Percentiles rank a stretch among this genome's conserved stretches.
phyloP scores from a whole-genome alignment of 92 coral and sea anemone species.

The Phymanthus crucifer region DNA sequence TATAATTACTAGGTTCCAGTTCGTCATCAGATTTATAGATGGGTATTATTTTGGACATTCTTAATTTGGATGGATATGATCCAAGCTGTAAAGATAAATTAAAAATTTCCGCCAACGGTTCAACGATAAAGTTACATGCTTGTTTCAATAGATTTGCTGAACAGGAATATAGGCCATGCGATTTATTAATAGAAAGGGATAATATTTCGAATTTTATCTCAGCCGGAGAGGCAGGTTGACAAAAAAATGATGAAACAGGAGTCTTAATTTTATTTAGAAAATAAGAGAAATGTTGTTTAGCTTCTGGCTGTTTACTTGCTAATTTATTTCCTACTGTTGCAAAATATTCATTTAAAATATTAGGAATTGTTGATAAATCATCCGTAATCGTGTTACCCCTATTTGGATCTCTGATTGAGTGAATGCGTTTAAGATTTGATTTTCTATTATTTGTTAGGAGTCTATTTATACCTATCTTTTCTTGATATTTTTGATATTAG shows the following conservation, averaged over 20 bases:
- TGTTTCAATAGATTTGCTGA: conserved; percentile 25
- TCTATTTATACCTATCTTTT: conserved; percentile 36
- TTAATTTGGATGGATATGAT: conserved; percentile 43
- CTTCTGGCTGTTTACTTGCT: conserved; percentile 32
- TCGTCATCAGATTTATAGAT: conserved; percentile 45
- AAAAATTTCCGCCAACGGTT: conserved; percentile 17
- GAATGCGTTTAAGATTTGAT: conserved; percentile 20
- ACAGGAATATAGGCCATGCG: conserved; percentile 35
- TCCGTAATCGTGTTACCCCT: conserved; percentile 29
- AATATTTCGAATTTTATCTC: conserved; percentile 28
- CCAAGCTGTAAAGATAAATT: conserved; percentile 18
- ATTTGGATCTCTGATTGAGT: conserved; percentile 16
- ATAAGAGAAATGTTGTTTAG: conserved; percentile 23
- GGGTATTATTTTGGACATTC: conserved; percentile 39
- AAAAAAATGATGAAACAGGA: conserved; percentile 18
- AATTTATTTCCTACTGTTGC: conserved; percentile 52
- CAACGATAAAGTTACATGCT: conserved; percentile 9
- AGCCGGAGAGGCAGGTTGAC: conserved; percentile 22
- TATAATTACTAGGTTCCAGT: conserved; percentile 37
- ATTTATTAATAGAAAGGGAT: conserved; percentile 35
- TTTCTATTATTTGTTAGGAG: conserved; percentile 14
- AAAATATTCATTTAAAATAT: conserved; percentile 50
- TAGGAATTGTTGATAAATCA: conserved; percentile 25
- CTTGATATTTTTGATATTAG: conserved; percentile 30
- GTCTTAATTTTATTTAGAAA: conserved; percentile 28